phyloP scores from a whole-genome alignment of 2,888 invertebrate species.

The Salticus scenicus region DNA sequence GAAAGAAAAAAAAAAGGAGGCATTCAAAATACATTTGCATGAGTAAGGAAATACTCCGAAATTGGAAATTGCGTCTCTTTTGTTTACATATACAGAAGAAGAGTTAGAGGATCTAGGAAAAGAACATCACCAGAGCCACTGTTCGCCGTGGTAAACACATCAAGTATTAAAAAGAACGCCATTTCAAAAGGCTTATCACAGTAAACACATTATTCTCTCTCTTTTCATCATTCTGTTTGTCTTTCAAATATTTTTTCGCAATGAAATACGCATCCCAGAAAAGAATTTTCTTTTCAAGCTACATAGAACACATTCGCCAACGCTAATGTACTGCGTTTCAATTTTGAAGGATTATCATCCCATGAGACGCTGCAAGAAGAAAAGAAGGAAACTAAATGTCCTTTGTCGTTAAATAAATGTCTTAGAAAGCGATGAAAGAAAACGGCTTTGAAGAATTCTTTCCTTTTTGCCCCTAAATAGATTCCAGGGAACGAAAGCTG shows the following conservation, averaged over 20 bases:
- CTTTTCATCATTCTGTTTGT: slow-evolving; percentile 61
- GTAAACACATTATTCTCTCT: slow-evolving; percentile 68
- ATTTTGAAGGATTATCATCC: slow-evolving; percentile 69
- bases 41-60: slow-evolving; percentile 48
- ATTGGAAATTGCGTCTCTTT: slow-evolving; percentile 68
- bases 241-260: slow-evolving; percentile 50
- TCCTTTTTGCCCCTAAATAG: slow-evolving; percentile 16
- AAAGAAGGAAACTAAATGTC: slow-evolving; percentile 48
- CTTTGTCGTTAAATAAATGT: slow-evolving; percentile 66
- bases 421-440: slow-evolving; percentile 38
- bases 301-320: slow-evolving; percentile 12
- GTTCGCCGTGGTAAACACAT: slow-evolving; percentile 62
- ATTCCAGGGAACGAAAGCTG: slow-evolving; percentile 4
- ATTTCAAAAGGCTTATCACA: slow-evolving; percentile 68
- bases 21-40: slow-evolving; percentile 69
- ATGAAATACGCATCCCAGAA: slow-evolving; percentile 64
- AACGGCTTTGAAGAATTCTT: slow-evolving; percentile 4
- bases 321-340: slow-evolving; percentile 64
- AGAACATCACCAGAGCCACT: slow-evolving; percentile 35
- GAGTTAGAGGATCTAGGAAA: slow-evolving; percentile 40
- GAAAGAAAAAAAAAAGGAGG: slow-evolving; percentile 29
- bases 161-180: slow-evolving; percentile 69
- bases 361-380: slow-evolving; percentile 36
- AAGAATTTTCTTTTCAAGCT: slow-evolving; percentile 43
- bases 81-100: slow-evolving; percentile 59